phyloP scores from a whole-genome alignment of 2,113 vertebrate genomes.

The Chlorocebus sabaeus region DNA sequence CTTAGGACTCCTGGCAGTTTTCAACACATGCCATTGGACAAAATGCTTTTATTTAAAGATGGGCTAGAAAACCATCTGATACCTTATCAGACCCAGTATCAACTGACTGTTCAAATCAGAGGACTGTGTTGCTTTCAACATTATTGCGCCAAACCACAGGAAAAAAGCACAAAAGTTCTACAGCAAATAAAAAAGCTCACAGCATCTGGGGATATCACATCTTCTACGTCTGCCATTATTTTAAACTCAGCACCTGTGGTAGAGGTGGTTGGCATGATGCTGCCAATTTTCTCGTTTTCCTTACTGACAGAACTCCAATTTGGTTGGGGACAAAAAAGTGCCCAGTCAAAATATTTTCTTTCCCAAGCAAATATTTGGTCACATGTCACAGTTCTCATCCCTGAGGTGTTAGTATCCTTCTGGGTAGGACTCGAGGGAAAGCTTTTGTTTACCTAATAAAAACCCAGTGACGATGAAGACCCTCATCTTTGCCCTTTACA shows the following conservation, averaged over 20 bases:
- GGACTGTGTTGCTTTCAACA: accelerated
- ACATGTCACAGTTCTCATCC: accelerated
- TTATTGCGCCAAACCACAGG: accelerated
- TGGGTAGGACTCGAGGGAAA: neutral
- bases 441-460: neutral
- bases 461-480: neutral
- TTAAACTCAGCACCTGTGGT: neutral
- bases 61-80: slow-evolving; percentile 11
- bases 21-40: slow-evolving; percentile 35
- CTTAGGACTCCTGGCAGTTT: slow-evolving; percentile 47
- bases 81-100: neutral
- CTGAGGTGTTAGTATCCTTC: neutral
- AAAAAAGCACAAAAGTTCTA: neutral
- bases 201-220: accelerated
- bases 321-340: neutral
- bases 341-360: neutral
- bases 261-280: accelerated
- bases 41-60: slow-evolving; percentile 18
- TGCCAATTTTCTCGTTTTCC: neutral
- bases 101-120: neutral
- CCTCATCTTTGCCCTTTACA: neutral
- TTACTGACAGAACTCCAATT: neutral
- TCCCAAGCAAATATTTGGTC: neutral
- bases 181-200: accelerated
- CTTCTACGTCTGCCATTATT: neutral